Evolutionary conservation across 2,113 vertebrate species (phyloP).

Genomic region (Sorex fumeus): DNA sequence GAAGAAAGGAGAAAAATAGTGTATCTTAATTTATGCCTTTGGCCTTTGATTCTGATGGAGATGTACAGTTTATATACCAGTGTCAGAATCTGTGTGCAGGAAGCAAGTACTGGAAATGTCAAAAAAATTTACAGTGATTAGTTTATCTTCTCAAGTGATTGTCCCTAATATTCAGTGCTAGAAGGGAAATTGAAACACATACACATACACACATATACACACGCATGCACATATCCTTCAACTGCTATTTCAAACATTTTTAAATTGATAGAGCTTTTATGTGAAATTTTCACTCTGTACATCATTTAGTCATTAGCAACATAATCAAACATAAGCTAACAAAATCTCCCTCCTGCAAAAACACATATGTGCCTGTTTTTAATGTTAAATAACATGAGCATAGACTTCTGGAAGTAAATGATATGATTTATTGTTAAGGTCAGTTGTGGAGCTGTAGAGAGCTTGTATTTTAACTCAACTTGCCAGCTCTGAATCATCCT

Average conservation of each 20-base stretch:
- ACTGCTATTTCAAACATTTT: constrained; percentile 79
- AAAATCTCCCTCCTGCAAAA: constrained; percentile 79
- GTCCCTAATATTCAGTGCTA: constrained; percentile 73
- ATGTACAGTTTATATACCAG: constrained; percentile 84
- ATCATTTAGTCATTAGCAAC: constrained; percentile 81
- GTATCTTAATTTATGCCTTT: constrained; percentile 88
- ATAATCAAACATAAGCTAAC: constrained; percentile 80
- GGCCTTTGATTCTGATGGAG: constrained; percentile 88
- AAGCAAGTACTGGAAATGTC: constrained; percentile 87
- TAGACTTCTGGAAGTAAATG: constrained; percentile 86
- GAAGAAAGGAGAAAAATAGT: constrained; percentile 76
- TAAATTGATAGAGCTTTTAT: constrained; percentile 80
- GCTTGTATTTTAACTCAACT: constrained; percentile 87
- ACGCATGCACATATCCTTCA: constrained; percentile 45
- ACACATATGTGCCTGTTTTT: constrained; percentile 80
- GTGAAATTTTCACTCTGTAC: constrained; percentile 78
- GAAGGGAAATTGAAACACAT: constrained; percentile 70
- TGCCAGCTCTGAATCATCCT: constrained; percentile 86
- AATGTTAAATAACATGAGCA: constrained; percentile 82
- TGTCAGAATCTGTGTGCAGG: constrained; percentile 84
- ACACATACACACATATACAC: constrained; percentile 4
- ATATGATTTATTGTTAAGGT: constrained; percentile 88
- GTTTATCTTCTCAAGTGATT: constrained; percentile 84
- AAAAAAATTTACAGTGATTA: constrained; percentile 84
- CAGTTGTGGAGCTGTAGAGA: constrained; percentile 83